Base-by-base conservation (phyloP, 1,140 invertebrate genomes). In the Mizuhopecten yessoensis region DNA sequence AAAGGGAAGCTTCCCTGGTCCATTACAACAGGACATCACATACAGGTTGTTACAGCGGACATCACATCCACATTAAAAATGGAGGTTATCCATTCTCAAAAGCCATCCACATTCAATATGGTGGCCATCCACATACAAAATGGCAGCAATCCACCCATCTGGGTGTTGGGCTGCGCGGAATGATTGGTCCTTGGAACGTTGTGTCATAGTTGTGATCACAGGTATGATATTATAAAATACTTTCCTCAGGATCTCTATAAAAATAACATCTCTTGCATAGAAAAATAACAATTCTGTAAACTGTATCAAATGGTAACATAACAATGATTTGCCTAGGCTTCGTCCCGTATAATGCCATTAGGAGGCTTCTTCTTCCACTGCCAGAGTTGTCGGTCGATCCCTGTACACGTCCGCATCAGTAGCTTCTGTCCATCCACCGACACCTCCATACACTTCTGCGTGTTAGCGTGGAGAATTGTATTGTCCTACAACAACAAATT, bases 381-480 rank as follows among this genome's bases (percentile, higher is more conserved):
- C 99, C 99, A 99, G 96, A 99, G 98, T 96, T 99, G 99, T 20
- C 98, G 98, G 86, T 97, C 97, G 34, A 97, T 94, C 13, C 95
- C 97, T 95, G 98, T 97, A 97, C 99, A 99, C 33, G 97, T 96
- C 49, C 98, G 97, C 95, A 99, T 97, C 88, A 98, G 96, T 29
- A 99, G 98, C 96, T 98, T 98, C 89, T 96, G 96, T 23, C 96
- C 96, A 87, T 97, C 94, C 57, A 96, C 95, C 34, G 99, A 98
- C 95, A 98, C 98, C 93, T 98, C 97, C 87, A 99, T 97, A 96
- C 99, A 99, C 96, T 98, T 98, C 87, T 98, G 98, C 33, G 99
- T 99, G 96, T 99, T 99, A 13, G 98, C 97, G 97, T 99, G 99
- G 93, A 98, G 98, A 94, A 99, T 98, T 94, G 97, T 98, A 95